A percentile compares a stretch with the other conserved stretches of the same genome.
These are phyloP conservation scores for Prolemur simus DNA, from an alignment of 2,113 vertebrate species.

Conservation along the genomic window DNA sequence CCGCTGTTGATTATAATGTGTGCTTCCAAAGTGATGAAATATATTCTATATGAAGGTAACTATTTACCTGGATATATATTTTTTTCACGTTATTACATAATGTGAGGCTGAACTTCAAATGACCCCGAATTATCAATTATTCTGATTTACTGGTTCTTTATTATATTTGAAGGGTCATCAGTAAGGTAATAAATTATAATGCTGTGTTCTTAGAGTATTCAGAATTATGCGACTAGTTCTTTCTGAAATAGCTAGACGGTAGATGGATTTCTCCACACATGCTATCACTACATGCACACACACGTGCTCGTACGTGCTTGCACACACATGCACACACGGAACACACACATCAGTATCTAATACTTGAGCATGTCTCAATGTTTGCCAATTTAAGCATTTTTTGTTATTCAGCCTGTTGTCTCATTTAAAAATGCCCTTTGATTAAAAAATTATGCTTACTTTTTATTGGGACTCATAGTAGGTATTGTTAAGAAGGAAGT, in stretches of 20 bases:
- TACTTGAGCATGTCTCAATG: neutral
- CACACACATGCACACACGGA: neutral
- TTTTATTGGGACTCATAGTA: neutral
- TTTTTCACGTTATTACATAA: conserved; percentile 57
- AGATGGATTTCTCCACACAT: neutral
- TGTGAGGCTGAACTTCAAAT: conserved; percentile 54
- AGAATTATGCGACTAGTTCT: conserved; percentile 48
- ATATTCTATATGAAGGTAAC: conserved; percentile 36
- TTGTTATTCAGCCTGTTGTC: neutral
- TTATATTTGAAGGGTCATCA: conserved; percentile 65
- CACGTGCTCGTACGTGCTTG: neutral
- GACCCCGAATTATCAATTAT: conserved; percentile 66
- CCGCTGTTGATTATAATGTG: neutral
- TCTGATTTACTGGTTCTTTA: conserved; percentile 67
- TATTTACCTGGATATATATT: conserved; percentile 50
- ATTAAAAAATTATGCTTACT: neutral
- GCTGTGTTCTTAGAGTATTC: conserved; percentile 23
- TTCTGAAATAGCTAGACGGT: conserved; percentile 43
- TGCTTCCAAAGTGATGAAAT: neutral
- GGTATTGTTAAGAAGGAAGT: neutral
- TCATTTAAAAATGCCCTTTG: neutral
- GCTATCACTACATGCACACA: neutral
- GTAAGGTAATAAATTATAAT: conserved; percentile 51
- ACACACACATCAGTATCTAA: neutral
- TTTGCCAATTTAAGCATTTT: neutral